Evolutionary conservation across 2,113 vertebrate species (phyloP).

Genomic region (Scomber colias): DNA sequence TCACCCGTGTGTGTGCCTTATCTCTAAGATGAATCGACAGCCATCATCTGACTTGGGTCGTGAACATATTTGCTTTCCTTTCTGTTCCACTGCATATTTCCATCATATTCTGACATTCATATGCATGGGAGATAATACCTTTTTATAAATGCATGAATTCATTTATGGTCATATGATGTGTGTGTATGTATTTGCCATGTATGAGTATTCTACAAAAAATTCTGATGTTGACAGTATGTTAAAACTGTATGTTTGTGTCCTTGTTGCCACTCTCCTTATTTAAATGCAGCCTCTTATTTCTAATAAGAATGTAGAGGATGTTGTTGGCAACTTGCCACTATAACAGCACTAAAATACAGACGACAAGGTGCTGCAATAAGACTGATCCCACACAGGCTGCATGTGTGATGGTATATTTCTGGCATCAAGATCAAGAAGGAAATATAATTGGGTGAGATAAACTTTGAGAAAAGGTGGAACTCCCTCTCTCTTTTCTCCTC

Average conservation of each 20-base stretch:
- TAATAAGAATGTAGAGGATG: slow-evolving; percentile 4
- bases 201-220: too few species aligned
- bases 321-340: slow-evolving; percentile 15
- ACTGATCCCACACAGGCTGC: neutral
- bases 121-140: too few species aligned
- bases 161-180: neutral
- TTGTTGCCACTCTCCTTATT: slow-evolving; percentile 12
- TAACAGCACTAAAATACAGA: slow-evolving; percentile 2
- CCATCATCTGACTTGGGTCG: neutral
- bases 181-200: too few species aligned
- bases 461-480: neutral
- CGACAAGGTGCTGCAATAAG: neutral
- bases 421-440: neutral
- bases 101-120: neutral
- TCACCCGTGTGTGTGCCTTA: neutral
- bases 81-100: neutral
- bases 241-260: neutral
- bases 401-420: neutral
- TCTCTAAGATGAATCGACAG: slow-evolving; percentile 10
- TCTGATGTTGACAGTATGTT: neutral
- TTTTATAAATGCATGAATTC: neutral
- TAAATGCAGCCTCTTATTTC: slow-evolving; percentile 8
- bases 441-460: neutral
- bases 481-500: neutral
- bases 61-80: neutral